Evolutionary conservation across 1,140 invertebrate genomes (phyloP), one percentile per base, ranked within the genome.

Genomic region (Muscidifurax raptorellus): DNA sequence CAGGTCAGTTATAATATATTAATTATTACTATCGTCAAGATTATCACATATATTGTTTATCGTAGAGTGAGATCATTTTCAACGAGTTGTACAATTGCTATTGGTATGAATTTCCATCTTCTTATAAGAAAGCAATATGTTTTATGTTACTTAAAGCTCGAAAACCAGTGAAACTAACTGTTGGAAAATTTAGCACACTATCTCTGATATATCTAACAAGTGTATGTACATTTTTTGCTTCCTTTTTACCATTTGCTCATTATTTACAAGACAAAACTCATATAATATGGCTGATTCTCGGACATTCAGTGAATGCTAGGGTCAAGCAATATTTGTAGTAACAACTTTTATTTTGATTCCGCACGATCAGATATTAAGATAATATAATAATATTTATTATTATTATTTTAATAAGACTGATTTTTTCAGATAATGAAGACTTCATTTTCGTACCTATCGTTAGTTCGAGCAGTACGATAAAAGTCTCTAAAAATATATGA

Each of bases 371-470:
- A 3, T 40, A 3, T 9, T 3, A 40, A 40, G 9, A 40, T 40
- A 40, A 40, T 40, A 5, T 40, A 40, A 5, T 9, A 40, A 40
- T 5, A 40, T 40, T 40, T 40, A 5, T 40, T 40, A 40, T 40
- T 40, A 64, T 64, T 32, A 22, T 28, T 30, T 32, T 66, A 64
- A 64, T 13, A 44, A 2, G 28, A 22, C 15, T 75, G 0, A 52
- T 71, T 78, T 77, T 83, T 83, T 80, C 30, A 84, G 83, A 80
- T 84, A 80, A 72, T 84, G 44, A 84, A 84, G n/a, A 75, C 83
- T 30, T 80, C 83, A 32, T 84, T 80, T 80, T 84, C 83, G 0
- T 84, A 80, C 30, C 52, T 84, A 13, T 84, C 83, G 0, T 10
- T 84, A 22, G 47, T 84, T 15, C 77, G 77, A 28, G 77, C 83